These are phyloP conservation scores for Paralichthys olivaceus DNA, from an alignment of 2,113 vertebrate genomes.

Conservation along the genomic window DNA sequence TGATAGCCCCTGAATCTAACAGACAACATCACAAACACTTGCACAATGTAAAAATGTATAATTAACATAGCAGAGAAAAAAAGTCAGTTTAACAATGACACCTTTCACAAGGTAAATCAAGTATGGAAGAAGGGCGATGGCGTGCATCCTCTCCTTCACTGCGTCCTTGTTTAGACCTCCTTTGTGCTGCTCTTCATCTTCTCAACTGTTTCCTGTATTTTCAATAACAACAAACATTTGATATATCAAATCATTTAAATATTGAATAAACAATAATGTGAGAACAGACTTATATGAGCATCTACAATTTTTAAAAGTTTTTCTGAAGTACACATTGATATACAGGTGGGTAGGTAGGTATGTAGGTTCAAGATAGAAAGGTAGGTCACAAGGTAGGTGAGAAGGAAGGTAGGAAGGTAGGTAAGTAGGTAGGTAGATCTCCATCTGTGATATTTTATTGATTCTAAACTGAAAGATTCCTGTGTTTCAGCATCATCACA, in stretches of 20 bases:
- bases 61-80: constrained; percentile 72
- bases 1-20: constrained; percentile 64
- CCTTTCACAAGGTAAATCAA: constrained; percentile 70
- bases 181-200: constrained; percentile 93
- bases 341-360: not conserved
- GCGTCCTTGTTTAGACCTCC: constrained; percentile 85
- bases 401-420: no score
- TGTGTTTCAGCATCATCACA: not conserved
- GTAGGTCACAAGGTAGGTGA: no score
- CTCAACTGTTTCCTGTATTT: constrained; percentile 90
- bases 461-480: no score
- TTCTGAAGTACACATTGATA: not conserved
- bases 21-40: constrained; percentile 70
- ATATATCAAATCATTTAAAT: not conserved
- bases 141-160: constrained; percentile 48
- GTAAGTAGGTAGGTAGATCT: no score
- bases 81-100: constrained; percentile 67
- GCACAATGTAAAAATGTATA: constrained; percentile 61
- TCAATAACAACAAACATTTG: not conserved
- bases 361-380: no score
- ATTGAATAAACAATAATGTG: not conserved
- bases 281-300: not conserved
- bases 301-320: not conserved
- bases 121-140: constrained; percentile 70
- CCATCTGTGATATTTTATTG: no score